Evolutionary conservation across 1,140 invertebrate species (phyloP), one percentile per base, ranked within the genome.

Genomic region (Spodoptera frugiperda): DNA sequence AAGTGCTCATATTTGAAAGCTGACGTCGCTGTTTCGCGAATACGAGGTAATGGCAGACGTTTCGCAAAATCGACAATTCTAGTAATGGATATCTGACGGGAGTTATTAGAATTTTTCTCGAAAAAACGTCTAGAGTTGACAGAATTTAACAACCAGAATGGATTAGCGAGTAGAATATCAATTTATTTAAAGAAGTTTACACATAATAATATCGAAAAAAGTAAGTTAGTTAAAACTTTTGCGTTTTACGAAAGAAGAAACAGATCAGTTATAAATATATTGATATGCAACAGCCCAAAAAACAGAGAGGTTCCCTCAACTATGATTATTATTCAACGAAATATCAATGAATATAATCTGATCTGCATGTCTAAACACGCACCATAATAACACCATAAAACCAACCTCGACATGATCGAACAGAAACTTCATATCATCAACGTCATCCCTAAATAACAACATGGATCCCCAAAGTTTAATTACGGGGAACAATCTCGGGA

Each of bases 401-500:
- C n/a, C 44, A 49, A 25, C 19, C 44, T 49, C 33, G 17, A 44
- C 19, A 19, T n/a, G 4, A 68, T 53, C 48, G n/a, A 49, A 11
- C 11, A 10, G 9, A 49, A 67, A 57, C 54, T 46, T 72, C 6
- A 33, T 21, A 46, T 72, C 53, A 72, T 59, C 15, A 14, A 70
- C 53, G 54, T 70, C 53, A 72, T 49, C 14, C 4, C 14, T 15
- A 54, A 33, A 39, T 73, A 73, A 49, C 54, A 61, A 25, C 68
- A 55, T 19, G 55, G 39, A 73, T 17, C 21, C 54, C n/a, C 48
- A 65, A 63, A 75, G 71, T 63, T 75, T 75, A 75, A 75, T 75
- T 75, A 75, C 59, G 44, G 25, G 44, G 44, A 72, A 78, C 48
- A 63, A 79, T 59, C 46, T 70, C 55, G 33, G 46, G 70, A 75